Percentiles rank a stretch among this genome's conserved stretches.
Conservation (phyloP, 2,888 invertebrate genomes). For the Mayetiola destructor region DNA sequence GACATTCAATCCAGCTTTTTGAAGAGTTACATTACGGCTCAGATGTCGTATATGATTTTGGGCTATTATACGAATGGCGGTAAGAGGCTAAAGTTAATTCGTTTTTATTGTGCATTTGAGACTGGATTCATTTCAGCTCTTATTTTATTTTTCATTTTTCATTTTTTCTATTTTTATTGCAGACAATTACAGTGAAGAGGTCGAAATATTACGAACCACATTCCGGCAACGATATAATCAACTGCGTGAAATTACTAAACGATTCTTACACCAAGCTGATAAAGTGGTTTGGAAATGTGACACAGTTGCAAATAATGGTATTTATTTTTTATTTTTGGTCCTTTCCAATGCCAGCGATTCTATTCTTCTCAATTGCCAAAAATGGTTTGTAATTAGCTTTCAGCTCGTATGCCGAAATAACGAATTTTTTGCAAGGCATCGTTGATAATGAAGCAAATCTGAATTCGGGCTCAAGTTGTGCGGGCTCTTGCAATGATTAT, state of each 20-base stretch:
- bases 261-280: background rate
- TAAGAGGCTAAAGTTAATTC: background rate
- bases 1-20: slow-evolving; percentile 1
- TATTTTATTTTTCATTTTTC: background rate
- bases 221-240: background rate
- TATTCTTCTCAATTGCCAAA: no score
- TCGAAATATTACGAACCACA: background rate
- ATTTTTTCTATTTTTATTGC: background rate
- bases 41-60: slow-evolving; percentile 8
- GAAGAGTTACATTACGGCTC: slow-evolving; percentile 3
- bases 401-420: slow-evolving; percentile 32
- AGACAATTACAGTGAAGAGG: slow-evolving; percentile 5
- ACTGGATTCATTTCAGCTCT: no score
- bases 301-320: slow-evolving; percentile 2
- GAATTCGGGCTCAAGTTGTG: slow-evolving; percentile 50
- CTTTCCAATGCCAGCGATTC: background rate
- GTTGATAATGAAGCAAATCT: slow-evolving; percentile 69
- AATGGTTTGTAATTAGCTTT: no score
- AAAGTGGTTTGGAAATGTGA: slow-evolving; percentile 3
- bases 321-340: no score
- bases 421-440: slow-evolving; percentile 60
- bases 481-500: slow-evolving; percentile 58
- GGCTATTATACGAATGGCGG: background rate
- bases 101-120: background rate
- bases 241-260: background rate